A percentile compares a stretch with the other conserved stretches of the same genome.
These are phyloP conservation scores for Brevipalpus yothersi DNA, from an alignment of 1,140 invertebrate species.

Conservation along the genomic window DNA sequence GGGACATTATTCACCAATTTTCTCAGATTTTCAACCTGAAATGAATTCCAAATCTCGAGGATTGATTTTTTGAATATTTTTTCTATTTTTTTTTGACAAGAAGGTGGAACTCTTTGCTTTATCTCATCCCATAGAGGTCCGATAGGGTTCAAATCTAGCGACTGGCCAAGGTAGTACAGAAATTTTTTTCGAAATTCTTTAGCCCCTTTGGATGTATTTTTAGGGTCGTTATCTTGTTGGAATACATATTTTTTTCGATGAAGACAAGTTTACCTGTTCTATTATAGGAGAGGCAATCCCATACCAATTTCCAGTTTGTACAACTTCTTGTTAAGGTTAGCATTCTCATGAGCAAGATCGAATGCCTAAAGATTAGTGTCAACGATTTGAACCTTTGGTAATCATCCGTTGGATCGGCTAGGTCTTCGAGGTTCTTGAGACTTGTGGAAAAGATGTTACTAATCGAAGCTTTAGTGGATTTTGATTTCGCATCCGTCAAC, in stretches of 20 bases:
- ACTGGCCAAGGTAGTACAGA: not conserved
- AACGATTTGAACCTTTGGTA: too few species aligned
- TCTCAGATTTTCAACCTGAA: not conserved
- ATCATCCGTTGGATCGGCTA: too few species aligned
- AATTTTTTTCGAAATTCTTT: slow-evolving; percentile 9
- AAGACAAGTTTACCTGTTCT: not conserved
- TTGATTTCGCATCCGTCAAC: too few species aligned
- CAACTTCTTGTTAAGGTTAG: too few species aligned
- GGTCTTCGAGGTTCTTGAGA: too few species aligned
- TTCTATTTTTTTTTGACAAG: not conserved
- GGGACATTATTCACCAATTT: not conserved
- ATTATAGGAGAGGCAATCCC: slow-evolving; percentile 1
- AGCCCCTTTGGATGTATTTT: slow-evolving; percentile 14
- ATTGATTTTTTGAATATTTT: not conserved
- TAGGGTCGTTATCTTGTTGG: slow-evolving; percentile 19
- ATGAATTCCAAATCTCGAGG: not conserved
- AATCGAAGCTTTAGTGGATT: too few species aligned
- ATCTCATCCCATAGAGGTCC: not conserved
- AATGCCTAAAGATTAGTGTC: too few species aligned
- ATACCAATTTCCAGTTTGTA: too few species aligned
- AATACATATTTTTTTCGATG: slow-evolving; percentile 10
- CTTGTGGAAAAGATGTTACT: too few species aligned
- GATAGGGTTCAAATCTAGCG: not conserved
- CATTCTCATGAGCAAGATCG: too few species aligned
- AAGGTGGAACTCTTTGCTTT: not conserved